These are phyloP conservation scores for Orchesella cincta DNA, from an alignment of 1,140 invertebrate genomes.

Conservation along the genomic window DNA sequence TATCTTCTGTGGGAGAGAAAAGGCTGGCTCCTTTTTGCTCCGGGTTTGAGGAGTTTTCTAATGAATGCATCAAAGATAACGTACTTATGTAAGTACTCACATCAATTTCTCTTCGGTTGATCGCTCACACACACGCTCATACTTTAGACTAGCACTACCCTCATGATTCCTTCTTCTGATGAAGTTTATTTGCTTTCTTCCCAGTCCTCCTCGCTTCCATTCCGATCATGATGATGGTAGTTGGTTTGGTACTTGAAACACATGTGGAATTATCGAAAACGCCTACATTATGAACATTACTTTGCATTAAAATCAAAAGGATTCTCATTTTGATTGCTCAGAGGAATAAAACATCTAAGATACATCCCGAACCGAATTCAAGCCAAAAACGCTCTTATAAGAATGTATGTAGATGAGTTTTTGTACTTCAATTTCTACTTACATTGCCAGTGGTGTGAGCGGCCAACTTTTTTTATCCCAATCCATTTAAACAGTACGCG, in stretches of 20 bases:
- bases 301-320: conserved; percentile 25
- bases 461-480: neutral
- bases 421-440: conserved; percentile 23
- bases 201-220: neutral
- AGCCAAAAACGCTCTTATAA: neutral
- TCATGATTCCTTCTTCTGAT: conserved; percentile 11
- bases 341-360: conserved; percentile 27
- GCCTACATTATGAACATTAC: conserved; percentile 8
- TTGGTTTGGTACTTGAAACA: neutral
- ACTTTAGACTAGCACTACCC: neutral
- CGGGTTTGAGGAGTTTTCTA: neutral
- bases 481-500: neutral
- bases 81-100: conserved; percentile 21
- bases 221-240: neutral
- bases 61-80: conserved; percentile 21
- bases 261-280: conserved; percentile 23
- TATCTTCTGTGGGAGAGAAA: neutral
- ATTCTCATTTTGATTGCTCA: conserved; percentile 29
- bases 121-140: neutral
- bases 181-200: conserved; percentile 24
- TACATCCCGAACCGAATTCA: no score
- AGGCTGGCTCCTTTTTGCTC: neutral
- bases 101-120: conserved; percentile 7
- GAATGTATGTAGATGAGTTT: conserved; percentile 11
- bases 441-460: no score